Percentiles rank a stretch among this genome's conserved stretches.
Evolutionary conservation across 2,888 invertebrate species (phyloP).

Genomic region (Dryocosmus kuriphilus): DNA sequence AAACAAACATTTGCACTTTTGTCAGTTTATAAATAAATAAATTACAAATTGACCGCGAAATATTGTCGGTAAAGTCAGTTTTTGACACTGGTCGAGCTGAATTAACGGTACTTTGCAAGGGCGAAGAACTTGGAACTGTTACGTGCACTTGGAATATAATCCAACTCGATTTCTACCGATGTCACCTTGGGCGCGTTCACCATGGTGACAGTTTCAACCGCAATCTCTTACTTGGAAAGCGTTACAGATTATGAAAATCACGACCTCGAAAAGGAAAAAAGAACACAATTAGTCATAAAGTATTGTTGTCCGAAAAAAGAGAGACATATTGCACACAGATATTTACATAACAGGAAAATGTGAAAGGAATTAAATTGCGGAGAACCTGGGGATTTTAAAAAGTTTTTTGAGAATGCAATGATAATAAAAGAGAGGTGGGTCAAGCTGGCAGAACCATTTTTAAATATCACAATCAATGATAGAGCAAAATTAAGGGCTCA

Average conservation of each 20-base stretch:
- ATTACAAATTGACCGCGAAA: no score
- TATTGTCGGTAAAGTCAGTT: no score
- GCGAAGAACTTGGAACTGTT: background rate
- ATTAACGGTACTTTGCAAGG: background rate
- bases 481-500: no score
- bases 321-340: background rate
- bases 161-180: background rate
- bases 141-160: constrained; percentile 1
- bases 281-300: background rate
- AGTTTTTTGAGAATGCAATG: no score
- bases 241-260: constrained; percentile 1
- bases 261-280: background rate
- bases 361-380: background rate
- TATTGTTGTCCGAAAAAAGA: background rate
- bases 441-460: no score
- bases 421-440: no score
- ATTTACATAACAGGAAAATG: background rate
- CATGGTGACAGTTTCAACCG: background rate
- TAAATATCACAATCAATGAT: no score
- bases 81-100: no score
- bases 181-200: background rate
- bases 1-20: no score
- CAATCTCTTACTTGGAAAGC: background rate
- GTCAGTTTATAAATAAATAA: no score
- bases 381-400: no score